Conservation (phyloP, 2,888 invertebrate genomes). For the Stenchaetothrips biformis region DNA sequence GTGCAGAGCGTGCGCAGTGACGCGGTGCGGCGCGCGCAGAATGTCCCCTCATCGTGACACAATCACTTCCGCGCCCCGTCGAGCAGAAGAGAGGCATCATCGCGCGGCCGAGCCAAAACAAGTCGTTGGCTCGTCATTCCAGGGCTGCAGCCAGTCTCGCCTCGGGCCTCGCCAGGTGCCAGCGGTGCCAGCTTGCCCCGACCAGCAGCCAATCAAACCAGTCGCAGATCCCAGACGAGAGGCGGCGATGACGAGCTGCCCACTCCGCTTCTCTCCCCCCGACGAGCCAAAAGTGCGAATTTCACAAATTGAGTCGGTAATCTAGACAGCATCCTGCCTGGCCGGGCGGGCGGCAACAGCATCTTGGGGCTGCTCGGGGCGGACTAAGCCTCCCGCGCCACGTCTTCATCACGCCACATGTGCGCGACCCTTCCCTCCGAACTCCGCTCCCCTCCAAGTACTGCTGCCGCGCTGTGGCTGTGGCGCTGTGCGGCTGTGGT, state of each 20-base stretch:
- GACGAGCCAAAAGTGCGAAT: constrained; percentile 21
- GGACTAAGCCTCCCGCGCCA: neutral
- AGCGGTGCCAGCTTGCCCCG: neutral
- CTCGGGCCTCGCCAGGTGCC: neutral
- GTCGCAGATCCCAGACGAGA: neutral
- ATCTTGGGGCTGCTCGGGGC: neutral
- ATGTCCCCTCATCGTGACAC: neutral
- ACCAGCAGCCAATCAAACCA: neutral
- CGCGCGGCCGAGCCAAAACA: neutral
- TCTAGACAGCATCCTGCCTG: constrained; percentile 6
- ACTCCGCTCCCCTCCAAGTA: neutral
- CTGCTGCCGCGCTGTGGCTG: neutral
- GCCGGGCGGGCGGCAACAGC: neutral
- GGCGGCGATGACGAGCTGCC: neutral
- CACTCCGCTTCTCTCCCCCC: neutral
- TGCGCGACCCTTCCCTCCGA: constrained; percentile 3
- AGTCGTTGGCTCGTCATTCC: no score
- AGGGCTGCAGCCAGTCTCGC: neutral
- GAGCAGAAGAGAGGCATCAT: neutral
- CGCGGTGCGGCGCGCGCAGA: neutral
- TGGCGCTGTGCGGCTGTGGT: no score
- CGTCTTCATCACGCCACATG: constrained; percentile 24
- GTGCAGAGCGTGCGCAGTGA: neutral
- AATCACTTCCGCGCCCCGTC: neutral
- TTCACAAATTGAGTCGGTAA: constrained; percentile 22